Evolutionary conservation across 2,113 vertebrate species (phyloP).

Genomic region (Struthio camelus): DNA sequence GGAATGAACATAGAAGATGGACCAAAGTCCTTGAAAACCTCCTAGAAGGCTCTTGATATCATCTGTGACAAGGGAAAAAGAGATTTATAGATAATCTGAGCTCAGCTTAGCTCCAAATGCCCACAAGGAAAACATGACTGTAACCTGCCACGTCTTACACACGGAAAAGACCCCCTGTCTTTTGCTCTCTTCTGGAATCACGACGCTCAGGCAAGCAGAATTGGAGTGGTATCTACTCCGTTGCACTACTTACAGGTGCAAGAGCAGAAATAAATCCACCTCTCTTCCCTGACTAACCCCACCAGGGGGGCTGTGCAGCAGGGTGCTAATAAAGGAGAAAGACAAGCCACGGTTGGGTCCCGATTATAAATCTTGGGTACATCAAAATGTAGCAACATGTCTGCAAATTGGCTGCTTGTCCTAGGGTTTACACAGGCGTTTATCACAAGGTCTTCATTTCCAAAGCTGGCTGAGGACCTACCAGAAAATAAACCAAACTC

Average conservation of each 20-base stretch:
- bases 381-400: not conserved
- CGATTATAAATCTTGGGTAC: not conserved
- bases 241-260: not conserved
- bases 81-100: slow-evolving; percentile 39
- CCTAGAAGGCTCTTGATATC: not conserved
- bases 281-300: not conserved
- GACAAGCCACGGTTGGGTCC: not conserved
- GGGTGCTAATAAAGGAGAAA: not conserved
- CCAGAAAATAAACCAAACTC: not conserved
- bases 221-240: not conserved
- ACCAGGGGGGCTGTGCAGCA: not conserved
- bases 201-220: not conserved
- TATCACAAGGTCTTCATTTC: not conserved
- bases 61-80: not conserved
- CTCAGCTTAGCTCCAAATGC: not conserved
- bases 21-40: slow-evolving; percentile 29
- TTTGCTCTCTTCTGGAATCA: not conserved
- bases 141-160: not conserved
- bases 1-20: not conserved
- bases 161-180: not conserved
- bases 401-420: not conserved
- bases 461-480: not conserved
- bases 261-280: not conserved
- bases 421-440: not conserved
- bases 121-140: not conserved